Evolutionary conservation across 2,888 invertebrate genomes (phyloP).

Genomic region (Prosapia bicincta): DNA sequence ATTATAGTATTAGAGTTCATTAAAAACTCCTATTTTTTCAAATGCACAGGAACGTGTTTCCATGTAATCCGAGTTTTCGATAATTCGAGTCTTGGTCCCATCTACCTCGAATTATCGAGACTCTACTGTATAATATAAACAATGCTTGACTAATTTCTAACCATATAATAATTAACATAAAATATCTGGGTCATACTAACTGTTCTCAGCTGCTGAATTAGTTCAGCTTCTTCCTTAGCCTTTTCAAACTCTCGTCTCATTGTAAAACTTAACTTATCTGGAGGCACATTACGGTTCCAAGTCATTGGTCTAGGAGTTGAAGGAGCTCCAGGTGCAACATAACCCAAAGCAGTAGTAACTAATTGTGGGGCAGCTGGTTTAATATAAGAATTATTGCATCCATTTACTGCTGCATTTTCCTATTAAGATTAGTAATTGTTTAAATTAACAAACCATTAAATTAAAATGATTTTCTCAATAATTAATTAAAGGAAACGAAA

Average conservation of each 20-base stretch:
- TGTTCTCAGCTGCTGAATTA: constrained; percentile 76
- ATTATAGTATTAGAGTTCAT: too few relatives aligned
- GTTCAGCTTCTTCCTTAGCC: constrained; percentile 82
- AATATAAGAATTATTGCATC: constrained; percentile 39
- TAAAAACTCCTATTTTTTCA: too few relatives aligned
- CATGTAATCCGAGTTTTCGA: too few relatives aligned
- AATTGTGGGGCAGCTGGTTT: constrained; percentile 49
- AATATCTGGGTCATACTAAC: constrained; percentile 61
- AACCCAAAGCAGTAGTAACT: constrained; percentile 56
- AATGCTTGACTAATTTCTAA: too few relatives aligned
- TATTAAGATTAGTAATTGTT: neutral
- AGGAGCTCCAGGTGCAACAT: constrained; percentile 43
- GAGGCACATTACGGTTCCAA: constrained; percentile 68
- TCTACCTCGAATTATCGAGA: too few relatives aligned
- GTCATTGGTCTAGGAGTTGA: constrained; percentile 48
- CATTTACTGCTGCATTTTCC: constrained; percentile 18
- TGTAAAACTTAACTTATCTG: constrained; percentile 82
- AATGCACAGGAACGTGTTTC: too few relatives aligned
- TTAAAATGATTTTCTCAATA: too few relatives aligned
- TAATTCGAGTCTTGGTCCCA: too few relatives aligned
- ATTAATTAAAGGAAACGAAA: too few relatives aligned
- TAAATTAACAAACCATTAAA: too few relatives aligned
- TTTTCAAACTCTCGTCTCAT: constrained; percentile 90
- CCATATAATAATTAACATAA: too few relatives aligned
- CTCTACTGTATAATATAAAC: too few relatives aligned